phyloP scores from a whole-genome alignment of 1,140 invertebrate species.

The Drosophila varians region DNA sequence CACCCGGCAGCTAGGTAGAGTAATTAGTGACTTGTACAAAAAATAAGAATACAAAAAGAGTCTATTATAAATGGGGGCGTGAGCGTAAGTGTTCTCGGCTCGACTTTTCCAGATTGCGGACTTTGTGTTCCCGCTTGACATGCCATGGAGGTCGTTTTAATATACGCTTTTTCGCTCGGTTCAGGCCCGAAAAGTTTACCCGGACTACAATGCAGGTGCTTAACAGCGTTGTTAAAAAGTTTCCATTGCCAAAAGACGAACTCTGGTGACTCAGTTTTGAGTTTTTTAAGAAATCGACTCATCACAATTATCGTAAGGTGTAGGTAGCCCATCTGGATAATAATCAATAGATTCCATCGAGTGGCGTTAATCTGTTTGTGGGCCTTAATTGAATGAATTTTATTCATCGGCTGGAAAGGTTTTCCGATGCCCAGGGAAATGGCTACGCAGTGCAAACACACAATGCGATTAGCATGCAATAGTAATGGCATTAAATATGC shows the following conservation, averaged over 20 bases:
- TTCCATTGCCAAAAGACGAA: constrained; percentile 42
- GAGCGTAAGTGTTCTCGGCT: constrained; percentile 30
- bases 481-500: constrained; percentile 43
- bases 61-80: constrained; percentile 36
- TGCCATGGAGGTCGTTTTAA: constrained; percentile 45
- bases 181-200: constrained; percentile 2
- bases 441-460: constrained; percentile 34
- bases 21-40: constrained; percentile 62
- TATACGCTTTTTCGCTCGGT: constrained; percentile 19
- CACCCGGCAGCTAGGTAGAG: constrained; percentile 47
- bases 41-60: constrained; percentile 41
- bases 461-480: constrained; percentile 48
- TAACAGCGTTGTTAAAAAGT: constrained; percentile 35
- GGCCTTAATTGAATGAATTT: constrained; percentile 3
- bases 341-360: no score
- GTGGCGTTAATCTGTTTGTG: constrained; percentile 24
- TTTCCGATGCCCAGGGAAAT: constrained; percentile 11
- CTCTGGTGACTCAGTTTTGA: background rate
- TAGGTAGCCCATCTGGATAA: background rate
- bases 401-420: constrained; percentile 28
- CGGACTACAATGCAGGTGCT: constrained; percentile 42
- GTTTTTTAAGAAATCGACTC: background rate
- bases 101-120: constrained; percentile 32
- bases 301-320: background rate
- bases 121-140: constrained; percentile 34